A percentile compares a stretch with the other conserved stretches of the same genome.
phyloP scores from a whole-genome alignment of 2,888 invertebrate species.

The Emmelina monodactyla region DNA sequence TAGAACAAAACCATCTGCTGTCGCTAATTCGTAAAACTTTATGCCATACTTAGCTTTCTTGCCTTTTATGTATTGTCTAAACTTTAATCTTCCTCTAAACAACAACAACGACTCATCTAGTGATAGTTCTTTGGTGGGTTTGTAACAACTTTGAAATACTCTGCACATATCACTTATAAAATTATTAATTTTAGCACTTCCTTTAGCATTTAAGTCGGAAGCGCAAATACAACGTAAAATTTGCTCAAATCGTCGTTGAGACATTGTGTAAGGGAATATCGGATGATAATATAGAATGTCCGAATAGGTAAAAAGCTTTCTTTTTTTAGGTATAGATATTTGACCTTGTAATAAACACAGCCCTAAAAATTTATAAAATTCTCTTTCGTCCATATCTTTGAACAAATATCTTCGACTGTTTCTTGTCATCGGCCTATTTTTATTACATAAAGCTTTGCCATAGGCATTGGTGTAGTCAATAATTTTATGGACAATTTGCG shows the following conservation, averaged over 20 bases:
- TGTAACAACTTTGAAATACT: constrained; percentile 2
- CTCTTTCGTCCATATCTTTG: constrained; percentile 1
- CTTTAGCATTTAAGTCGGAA: too few relatives aligned
- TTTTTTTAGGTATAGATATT: constrained; percentile 3
- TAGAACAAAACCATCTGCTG: constrained; percentile 12
- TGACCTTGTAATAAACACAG: constrained; percentile 4
- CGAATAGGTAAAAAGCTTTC: constrained; percentile 2
- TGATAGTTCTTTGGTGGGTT: constrained; percentile 3
- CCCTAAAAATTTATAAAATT: constrained; percentile 3
- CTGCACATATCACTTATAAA: constrained; percentile 4
- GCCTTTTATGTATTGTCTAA: constrained; percentile 6
- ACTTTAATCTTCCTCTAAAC: constrained; percentile 3
- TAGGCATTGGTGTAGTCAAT: too few relatives aligned
- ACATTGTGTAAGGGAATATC: constrained; percentile 2
- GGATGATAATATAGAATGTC: constrained; percentile 6
- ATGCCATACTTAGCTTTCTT: too few relatives aligned
- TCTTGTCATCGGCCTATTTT: constrained; percentile 4
- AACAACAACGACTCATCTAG: constrained; percentile 5
- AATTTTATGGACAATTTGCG: not conserved
- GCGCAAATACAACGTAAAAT: too few relatives aligned
- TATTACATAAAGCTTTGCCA: too few relatives aligned
- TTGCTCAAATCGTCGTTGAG: constrained; percentile 5
- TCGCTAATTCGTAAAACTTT: too few relatives aligned
- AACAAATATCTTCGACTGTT: constrained; percentile 2
- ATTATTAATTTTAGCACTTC: constrained; percentile 1